phyloP scores from a whole-genome alignment of 2,888 invertebrate species.

The Himalopsyche anomala region DNA sequence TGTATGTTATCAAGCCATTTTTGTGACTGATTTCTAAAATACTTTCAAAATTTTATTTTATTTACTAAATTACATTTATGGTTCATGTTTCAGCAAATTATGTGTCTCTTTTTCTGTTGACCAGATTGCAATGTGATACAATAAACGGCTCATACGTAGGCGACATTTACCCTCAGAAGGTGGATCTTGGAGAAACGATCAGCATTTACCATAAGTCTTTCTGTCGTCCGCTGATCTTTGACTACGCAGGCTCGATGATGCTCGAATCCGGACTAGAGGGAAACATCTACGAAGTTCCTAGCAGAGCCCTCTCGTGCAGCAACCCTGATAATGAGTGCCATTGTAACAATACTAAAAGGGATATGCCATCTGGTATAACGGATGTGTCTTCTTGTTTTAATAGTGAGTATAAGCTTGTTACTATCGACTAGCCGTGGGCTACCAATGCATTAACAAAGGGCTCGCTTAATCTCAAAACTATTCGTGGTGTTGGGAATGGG shows the following conservation, averaged over 20 bases:
- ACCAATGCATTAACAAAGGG: too few relatives aligned
- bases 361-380: background rate
- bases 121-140: conserved; percentile 80
- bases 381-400: background rate
- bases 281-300: conserved; percentile 79
- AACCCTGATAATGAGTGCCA: conserved; percentile 82
- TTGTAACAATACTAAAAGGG: conserved; percentile 70
- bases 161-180: conserved; percentile 80
- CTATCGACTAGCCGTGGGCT: too few relatives aligned
- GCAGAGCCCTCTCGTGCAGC: conserved; percentile 77
- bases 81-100: too few relatives aligned
- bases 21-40: too few relatives aligned
- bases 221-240: conserved; percentile 81
- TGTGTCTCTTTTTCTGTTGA: conserved; percentile 57
- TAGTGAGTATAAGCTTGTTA: background rate
- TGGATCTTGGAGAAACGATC: conserved; percentile 76
- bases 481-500: too few relatives aligned
- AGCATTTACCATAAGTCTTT: conserved; percentile 84
- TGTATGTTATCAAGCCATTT: too few relatives aligned
- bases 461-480: too few relatives aligned
- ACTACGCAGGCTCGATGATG: conserved; percentile 67
- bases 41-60: too few relatives aligned
- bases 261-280: conserved; percentile 76
- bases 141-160: conserved; percentile 85
- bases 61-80: too few relatives aligned